These are phyloP conservation scores for Aplocera efformata DNA, from an alignment of 2,888 invertebrate species.

Conservation along the genomic window DNA sequence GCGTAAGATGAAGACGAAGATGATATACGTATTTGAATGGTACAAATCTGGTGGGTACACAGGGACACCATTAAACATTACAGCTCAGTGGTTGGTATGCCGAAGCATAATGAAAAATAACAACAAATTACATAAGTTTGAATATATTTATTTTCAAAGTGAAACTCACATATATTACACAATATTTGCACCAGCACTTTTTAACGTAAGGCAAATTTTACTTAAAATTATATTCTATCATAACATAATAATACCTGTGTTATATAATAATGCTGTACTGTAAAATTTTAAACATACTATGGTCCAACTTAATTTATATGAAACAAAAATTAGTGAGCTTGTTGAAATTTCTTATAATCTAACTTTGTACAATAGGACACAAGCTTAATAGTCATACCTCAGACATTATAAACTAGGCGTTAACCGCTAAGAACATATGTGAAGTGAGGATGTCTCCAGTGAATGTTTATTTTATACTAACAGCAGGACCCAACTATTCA, in stretches of 20 bases:
- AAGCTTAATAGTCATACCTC: not conserved
- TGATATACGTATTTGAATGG: no score
- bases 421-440: no score
- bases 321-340: slow-evolving; percentile 7
- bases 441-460: no score
- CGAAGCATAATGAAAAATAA: no score
- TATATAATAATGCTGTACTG: slow-evolving; percentile 15
- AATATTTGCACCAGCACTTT: slow-evolving; percentile 29
- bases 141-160: slow-evolving; percentile 15
- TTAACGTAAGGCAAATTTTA: slow-evolving; percentile 25
- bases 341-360: slow-evolving; percentile 2
- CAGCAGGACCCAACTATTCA: no score
- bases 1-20: no score
- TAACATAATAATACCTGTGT: slow-evolving; percentile 30
- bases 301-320: slow-evolving; percentile 6
- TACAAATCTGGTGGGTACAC: no score
- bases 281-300: not conserved
- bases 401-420: no score
- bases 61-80: no score
- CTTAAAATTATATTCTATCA: slow-evolving; percentile 12
- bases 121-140: slow-evolving; percentile 2
- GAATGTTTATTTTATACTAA: no score
- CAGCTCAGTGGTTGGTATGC: no score
- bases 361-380: slow-evolving; percentile 14
- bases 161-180: slow-evolving; percentile 26